A percentile compares a stretch with the other conserved stretches of the same genome.
These are phyloP conservation scores for Diadegma fenestrale DNA, from an alignment of 2,888 invertebrate species.

Conservation along the genomic window DNA sequence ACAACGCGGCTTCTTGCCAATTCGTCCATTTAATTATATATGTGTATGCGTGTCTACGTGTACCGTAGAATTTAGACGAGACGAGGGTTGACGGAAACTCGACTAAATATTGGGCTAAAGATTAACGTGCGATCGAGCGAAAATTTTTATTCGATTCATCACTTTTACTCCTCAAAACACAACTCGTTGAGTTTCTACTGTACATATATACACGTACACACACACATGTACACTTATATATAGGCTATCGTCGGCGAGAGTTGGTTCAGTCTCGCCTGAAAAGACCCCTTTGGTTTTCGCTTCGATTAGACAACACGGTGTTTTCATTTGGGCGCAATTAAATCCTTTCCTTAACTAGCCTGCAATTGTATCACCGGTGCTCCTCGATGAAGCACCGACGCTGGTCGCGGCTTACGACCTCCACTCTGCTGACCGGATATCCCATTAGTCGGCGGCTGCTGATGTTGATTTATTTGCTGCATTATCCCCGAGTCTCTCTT, in stretches of 20 bases:
- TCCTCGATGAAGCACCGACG: slow-evolving; percentile 86
- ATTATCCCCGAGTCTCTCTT: slow-evolving; percentile 81
- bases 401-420: slow-evolving; percentile 85
- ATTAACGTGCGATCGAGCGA: not conserved
- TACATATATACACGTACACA: slow-evolving; percentile 24
- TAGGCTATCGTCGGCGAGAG: slow-evolving; percentile 76
- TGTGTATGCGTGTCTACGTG: slow-evolving; percentile 22
- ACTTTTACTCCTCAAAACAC: not conserved
- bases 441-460: slow-evolving; percentile 72
- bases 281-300: slow-evolving; percentile 66
- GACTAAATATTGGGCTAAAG: not conserved
- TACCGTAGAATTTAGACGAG: not conserved
- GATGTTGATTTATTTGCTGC: slow-evolving; percentile 80
- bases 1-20: slow-evolving; percentile 45
- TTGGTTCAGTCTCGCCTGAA: slow-evolving; percentile 63
- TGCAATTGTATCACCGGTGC: slow-evolving; percentile 87
- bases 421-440: slow-evolving; percentile 72
- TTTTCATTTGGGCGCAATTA: slow-evolving; percentile 20
- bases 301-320: slow-evolving; percentile 48
- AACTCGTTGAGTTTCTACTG: not conserved
- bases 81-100: not conserved
- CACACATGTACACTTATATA: slow-evolving; percentile 41
- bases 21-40: slow-evolving; percentile 45
- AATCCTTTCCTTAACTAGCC: slow-evolving; percentile 85
- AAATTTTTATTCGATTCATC: not conserved